Base-by-base conservation (phyloP, 2,797 vertebrate genomes). In the Liparis tanakae region DNA sequence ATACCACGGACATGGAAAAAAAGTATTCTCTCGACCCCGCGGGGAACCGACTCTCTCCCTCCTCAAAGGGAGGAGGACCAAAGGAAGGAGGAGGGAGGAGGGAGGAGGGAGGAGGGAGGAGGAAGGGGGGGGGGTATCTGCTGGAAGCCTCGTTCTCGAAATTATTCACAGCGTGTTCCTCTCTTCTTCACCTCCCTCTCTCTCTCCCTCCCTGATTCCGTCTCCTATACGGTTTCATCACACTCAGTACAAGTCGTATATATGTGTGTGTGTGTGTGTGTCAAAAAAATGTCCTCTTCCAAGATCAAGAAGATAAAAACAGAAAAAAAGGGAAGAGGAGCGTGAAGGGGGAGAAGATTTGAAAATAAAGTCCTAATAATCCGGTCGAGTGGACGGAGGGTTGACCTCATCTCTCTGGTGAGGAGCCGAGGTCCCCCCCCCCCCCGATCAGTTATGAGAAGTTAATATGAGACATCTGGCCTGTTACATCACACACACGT, bases 61-160 rank as follows among this genome's bases (percentile, higher is more conserved):
- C 90, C 90, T 93, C 88, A 92, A 92, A 92, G 25, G 25, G 25
- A 30, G 88, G 73, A 82, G 48, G 67, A 83, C 76, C 79, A 59
- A 65, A 72, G 82, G 41, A 78, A 80, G 36, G 25, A 30, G 25
- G 25, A 30, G 25, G 25, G 25, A 30, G 25, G 25, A 3, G 25
- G 25, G 25, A 30, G 25, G 25, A 30, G 25, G 25, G 25, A 30
- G 25, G 25, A 30, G 25, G 25, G 25, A 30, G 25, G 25, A 3
- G 25, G 25, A 3, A 3, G 25, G 25, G 25, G 3, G 25, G 25
- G 74, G n/a, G 25, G 74, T 69, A 78, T 74, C 64, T 51, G n/a
- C 66, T 20, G 14, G 10, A 59, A 39, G 82, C 73, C 68, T 76
- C 70, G 79, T 84, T 81, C 72, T 57, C 0, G 0, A 71, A 30